These are phyloP conservation scores for Calcarius ornatus DNA, from an alignment of 2,113 vertebrate species.

Conservation along the genomic window DNA sequence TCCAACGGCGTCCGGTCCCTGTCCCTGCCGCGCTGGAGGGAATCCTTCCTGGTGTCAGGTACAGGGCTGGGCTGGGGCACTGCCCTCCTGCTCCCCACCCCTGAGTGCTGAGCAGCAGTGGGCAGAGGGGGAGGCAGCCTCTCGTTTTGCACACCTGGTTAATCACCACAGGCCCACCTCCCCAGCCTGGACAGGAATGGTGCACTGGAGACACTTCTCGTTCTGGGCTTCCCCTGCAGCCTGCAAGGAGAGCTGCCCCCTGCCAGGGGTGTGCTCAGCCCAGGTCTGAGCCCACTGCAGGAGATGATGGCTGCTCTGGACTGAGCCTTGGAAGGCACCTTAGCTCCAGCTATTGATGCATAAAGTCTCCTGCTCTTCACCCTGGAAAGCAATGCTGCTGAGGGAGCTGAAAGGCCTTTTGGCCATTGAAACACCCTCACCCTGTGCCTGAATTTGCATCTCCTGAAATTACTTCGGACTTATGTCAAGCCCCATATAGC, in stretches of 20 bases:
- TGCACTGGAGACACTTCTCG: not conserved
- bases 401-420: not conserved
- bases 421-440: not conserved
- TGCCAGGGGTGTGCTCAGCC: fast-evolving
- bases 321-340: not conserved
- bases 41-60: conserved; percentile 93
- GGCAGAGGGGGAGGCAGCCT: not conserved
- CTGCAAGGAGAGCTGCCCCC: fast-evolving
- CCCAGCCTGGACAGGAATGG: not conserved
- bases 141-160: not conserved
- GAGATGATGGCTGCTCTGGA: not conserved
- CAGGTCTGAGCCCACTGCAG: not conserved
- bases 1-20: conserved; percentile 86
- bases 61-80: not conserved
- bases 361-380: not conserved
- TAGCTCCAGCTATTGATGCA: not conserved
- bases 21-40: conserved; percentile 91
- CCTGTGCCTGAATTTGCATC: fast-evolving
- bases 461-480: not conserved
- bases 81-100: not conserved
- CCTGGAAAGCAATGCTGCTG: not conserved
- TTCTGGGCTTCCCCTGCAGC: not conserved
- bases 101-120: fast-evolving
- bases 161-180: not conserved
- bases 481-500: not conserved